Evolutionary conservation across 2,797 vertebrate species (phyloP).

Genomic region (Chelon auratus): DNA sequence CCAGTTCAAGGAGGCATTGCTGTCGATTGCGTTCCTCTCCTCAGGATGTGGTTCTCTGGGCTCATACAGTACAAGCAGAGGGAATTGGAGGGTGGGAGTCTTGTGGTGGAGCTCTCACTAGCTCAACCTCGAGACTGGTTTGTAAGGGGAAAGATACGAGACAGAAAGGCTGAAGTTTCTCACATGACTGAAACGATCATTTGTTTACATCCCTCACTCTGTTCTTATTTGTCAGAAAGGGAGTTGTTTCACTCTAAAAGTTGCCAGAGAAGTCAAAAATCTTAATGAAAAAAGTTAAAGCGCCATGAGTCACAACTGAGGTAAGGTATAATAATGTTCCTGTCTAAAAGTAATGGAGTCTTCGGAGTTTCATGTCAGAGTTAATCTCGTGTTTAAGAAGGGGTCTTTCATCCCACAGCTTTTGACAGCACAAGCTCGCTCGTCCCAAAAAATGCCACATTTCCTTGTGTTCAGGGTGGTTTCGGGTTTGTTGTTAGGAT

Average conservation of each 20-base stretch:
- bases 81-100: conserved; percentile 81
- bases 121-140: conserved; percentile 77
- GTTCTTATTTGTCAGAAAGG: conserved; percentile 60
- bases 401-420: conserved; percentile 67
- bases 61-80: conserved; percentile 80
- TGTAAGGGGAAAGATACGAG: conserved; percentile 82
- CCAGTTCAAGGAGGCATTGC: conserved; percentile 85
- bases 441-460: conserved; percentile 59
- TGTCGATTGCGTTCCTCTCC: conserved; percentile 80
- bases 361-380: conserved; percentile 66
- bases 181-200: conserved; percentile 83
- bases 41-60: conserved; percentile 87
- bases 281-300: conserved; percentile 50
- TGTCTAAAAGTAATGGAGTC: conserved; percentile 68
- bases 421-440: conserved; percentile 58
- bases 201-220: conserved; percentile 76
- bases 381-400: conserved; percentile 60
- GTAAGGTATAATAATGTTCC: conserved; percentile 60
- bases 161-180: conserved; percentile 79
- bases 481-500: conserved; percentile 69
- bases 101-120: conserved; percentile 80
- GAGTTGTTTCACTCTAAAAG: conserved; percentile 37
- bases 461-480: conserved; percentile 61
- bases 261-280: conserved; percentile 65
- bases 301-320: conserved; percentile 64